These are phyloP conservation scores for Poecile montanus DNA, from an alignment of 2,797 vertebrate genomes.

Conservation along the genomic window DNA sequence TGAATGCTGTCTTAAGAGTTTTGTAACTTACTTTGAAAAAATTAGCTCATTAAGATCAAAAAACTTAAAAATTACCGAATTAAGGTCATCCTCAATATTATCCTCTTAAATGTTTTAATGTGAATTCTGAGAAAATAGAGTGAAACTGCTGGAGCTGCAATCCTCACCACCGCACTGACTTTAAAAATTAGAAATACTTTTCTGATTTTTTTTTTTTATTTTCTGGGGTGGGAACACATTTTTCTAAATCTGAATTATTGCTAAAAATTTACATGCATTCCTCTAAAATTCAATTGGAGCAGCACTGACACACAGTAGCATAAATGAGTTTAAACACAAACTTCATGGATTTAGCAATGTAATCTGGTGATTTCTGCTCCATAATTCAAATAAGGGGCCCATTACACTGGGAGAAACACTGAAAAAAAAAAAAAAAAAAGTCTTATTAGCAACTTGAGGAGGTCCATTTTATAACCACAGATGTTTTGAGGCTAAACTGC, in stretches of 20 bases:
- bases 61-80: conserved; percentile 24
- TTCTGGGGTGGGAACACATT: not conserved
- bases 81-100: conserved; percentile 36
- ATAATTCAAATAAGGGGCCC: not conserved
- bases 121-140: conserved; percentile 5
- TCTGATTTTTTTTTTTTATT: not conserved
- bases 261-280: not conserved
- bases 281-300: not conserved
- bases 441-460: not conserved
- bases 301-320: not conserved
- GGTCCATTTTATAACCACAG: conserved; percentile 8
- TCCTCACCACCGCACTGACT: not conserved
- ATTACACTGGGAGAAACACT: not conserved
- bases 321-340: not conserved
- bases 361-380: not conserved
- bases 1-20: not conserved
- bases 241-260: not conserved
- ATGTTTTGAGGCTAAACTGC: not conserved
- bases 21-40: conserved; percentile 56
- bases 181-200: not conserved
- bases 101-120: conserved; percentile 28
- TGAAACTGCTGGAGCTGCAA: conserved; percentile 1
- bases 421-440: not conserved
- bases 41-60: conserved; percentile 49
- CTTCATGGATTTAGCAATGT: not conserved